These are phyloP conservation scores for Leucopternis melanops DNA, from an alignment of 2,113 vertebrate species.

Conservation along the genomic window DNA sequence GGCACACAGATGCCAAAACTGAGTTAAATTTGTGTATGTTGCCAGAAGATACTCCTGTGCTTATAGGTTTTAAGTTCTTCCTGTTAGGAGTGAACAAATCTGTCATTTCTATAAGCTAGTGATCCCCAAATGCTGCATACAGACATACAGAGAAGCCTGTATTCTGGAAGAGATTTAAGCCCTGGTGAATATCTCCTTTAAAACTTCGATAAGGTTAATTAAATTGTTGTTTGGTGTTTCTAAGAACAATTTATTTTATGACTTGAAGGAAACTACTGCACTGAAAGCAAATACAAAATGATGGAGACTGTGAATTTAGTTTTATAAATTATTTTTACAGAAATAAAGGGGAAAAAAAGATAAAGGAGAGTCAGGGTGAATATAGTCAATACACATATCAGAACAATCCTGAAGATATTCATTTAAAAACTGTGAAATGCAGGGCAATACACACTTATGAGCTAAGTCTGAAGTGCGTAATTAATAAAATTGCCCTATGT, in stretches of 20 bases:
- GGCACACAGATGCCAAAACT: neutral
- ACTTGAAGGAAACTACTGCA: neutral
- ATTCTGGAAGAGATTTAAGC: neutral
- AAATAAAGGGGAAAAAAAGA: neutral
- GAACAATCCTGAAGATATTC: neutral
- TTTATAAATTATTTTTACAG: neutral
- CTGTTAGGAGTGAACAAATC: neutral
- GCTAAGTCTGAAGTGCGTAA: neutral
- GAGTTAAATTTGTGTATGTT: neutral
- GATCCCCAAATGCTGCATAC: neutral
- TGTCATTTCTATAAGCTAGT: neutral
- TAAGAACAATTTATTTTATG: neutral
- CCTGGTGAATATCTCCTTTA: neutral
- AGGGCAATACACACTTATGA: neutral
- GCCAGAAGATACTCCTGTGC: neutral
- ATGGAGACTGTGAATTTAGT: neutral
- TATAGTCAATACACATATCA: neutral
- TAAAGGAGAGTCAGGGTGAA: neutral
- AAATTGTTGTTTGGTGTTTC: neutral
- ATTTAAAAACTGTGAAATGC: neutral
- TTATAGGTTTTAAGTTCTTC: neutral
- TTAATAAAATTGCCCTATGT: neutral
- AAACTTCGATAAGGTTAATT: neutral
- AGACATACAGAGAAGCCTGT: neutral
- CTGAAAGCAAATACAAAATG: neutral